These are phyloP conservation scores for Drosophila kanapiae DNA, from an alignment of 1,140 invertebrate genomes.

Conservation along the genomic window DNA sequence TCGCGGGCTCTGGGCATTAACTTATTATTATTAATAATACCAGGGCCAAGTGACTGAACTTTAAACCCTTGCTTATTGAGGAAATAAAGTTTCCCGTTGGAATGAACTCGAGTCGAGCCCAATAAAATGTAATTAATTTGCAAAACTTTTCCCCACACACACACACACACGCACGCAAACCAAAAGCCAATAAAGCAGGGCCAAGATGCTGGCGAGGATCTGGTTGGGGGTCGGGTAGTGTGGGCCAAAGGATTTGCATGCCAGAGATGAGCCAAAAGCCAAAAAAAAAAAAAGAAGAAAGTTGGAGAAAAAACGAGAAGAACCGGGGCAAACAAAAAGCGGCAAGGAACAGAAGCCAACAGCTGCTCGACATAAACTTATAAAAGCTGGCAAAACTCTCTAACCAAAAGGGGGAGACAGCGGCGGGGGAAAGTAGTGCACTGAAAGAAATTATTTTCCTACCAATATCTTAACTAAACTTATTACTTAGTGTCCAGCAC, in stretches of 20 bases:
- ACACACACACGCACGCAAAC: slow-evolving; percentile 9
- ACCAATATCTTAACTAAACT: too few relatives aligned
- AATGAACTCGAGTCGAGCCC: slow-evolving; percentile 47
- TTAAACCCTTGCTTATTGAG: slow-evolving; percentile 33
- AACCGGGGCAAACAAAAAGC: slow-evolving; percentile 16
- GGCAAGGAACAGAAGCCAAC: slow-evolving; percentile 26
- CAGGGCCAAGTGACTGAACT: slow-evolving; percentile 34
- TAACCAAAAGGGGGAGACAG: slow-evolving; percentile 6
- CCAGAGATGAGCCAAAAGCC: slow-evolving; percentile 30
- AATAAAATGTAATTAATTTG: slow-evolving; percentile 83
- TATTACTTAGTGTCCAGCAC: too few relatives aligned
- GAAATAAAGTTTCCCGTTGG: slow-evolving; percentile 28
- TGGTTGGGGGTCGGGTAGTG: background rate
- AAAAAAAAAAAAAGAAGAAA: slow-evolving; percentile 21
- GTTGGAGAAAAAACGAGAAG: slow-evolving; percentile 5
- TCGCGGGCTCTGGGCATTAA: slow-evolving; percentile 43
- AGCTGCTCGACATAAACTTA: slow-evolving; percentile 60
- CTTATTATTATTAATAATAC: slow-evolving; percentile 67
- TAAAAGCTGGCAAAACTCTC: slow-evolving; percentile 53
- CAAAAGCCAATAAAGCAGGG: slow-evolving; percentile 69
- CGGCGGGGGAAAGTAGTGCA: background rate
- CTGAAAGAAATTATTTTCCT: background rate
- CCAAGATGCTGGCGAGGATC: slow-evolving; percentile 17
- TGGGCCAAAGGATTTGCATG: slow-evolving; percentile 35
- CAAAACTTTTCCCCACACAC: slow-evolving; percentile 55